A percentile compares a stretch with the other conserved stretches of the same genome.
phyloP scores from a whole-genome alignment of 2,888 invertebrate species.

The Sceliomorpha sp. region DNA sequence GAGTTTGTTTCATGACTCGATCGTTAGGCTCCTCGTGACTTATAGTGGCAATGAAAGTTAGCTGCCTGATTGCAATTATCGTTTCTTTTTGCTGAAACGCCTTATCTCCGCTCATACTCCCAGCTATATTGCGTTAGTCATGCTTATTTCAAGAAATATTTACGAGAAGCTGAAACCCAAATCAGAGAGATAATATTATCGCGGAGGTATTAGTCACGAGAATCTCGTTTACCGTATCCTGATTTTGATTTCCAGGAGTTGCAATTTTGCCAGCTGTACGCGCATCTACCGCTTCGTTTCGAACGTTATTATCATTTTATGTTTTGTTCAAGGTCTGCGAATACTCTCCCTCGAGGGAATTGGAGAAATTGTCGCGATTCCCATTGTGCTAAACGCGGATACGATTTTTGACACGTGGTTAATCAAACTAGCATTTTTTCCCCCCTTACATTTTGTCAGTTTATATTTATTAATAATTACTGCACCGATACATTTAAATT shows the following conservation, averaged over 20 bases:
- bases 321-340: constrained; percentile 52
- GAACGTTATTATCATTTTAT: constrained; percentile 51
- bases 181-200: constrained; percentile 54
- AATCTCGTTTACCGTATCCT: constrained; percentile 32
- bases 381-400: no score
- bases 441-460: no score
- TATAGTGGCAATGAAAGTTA: constrained; percentile 16
- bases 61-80: constrained; percentile 40
- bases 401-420: no score
- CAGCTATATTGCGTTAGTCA: constrained; percentile 52
- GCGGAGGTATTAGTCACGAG: constrained; percentile 55
- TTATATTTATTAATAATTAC: no score
- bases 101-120: constrained; percentile 43
- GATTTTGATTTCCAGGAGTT: constrained; percentile 51
- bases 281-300: constrained; percentile 19
- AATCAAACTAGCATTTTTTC: no score
- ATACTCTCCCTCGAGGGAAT: no score
- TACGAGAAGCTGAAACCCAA: constrained; percentile 43
- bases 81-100: constrained; percentile 16
- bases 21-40: constrained; percentile 6
- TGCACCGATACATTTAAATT: no score
- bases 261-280: constrained; percentile 29
- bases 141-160: constrained; percentile 56
- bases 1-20: constrained; percentile 5
- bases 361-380: no score